These are phyloP conservation scores for Dichetophora obliterata DNA, from an alignment of 2,888 invertebrate genomes.

Conservation along the genomic window DNA sequence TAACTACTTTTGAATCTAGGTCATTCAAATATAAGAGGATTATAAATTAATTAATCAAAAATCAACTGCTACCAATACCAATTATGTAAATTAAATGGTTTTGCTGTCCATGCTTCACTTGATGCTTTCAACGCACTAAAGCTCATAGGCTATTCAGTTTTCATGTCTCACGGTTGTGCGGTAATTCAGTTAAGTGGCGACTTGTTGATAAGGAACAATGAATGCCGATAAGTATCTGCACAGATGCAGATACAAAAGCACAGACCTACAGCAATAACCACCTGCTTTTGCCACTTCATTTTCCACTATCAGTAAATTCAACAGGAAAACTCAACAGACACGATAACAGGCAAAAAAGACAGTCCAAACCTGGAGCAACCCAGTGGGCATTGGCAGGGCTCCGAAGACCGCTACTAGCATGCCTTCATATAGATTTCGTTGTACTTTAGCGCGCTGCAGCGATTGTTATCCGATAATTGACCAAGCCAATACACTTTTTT, in stretches of 20 bases:
- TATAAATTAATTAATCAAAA: neutral
- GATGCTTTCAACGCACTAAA: neutral
- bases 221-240: conserved; percentile 14
- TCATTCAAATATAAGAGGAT: too few relatives aligned
- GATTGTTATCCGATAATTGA: too few relatives aligned
- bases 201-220: conserved; percentile 33
- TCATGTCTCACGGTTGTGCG: conserved; percentile 30
- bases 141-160: conserved; percentile 8
- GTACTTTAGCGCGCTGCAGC: too few relatives aligned
- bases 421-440: too few relatives aligned
- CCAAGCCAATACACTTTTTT: too few relatives aligned
- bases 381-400: too few relatives aligned
- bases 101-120: neutral
- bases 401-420: too few relatives aligned
- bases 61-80: neutral
- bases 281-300: neutral
- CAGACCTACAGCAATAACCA: neutral
- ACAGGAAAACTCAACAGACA: neutral
- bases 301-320: neutral
- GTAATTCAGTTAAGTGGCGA: conserved; percentile 37
- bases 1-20: too few relatives aligned
- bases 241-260: conserved; percentile 6
- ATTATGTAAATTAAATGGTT: conserved; percentile 36
- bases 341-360: neutral
- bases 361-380: neutral